A percentile compares a stretch with the other conserved stretches of the same genome.
Conservation (phyloP, 1,140 invertebrate species). For the Cryptotermes secundus region DNA sequence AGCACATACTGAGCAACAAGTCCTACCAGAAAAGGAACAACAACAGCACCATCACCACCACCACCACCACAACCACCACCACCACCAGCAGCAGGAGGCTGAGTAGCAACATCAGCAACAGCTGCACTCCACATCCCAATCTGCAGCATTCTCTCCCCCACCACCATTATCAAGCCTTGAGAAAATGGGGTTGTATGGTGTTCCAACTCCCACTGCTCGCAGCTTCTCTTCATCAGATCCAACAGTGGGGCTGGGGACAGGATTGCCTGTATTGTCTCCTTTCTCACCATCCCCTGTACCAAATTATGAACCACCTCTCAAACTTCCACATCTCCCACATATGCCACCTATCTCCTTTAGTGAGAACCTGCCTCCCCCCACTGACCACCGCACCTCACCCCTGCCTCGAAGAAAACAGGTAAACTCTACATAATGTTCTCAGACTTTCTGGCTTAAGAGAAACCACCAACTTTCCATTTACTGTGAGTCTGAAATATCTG, state of each 20-base stretch:
- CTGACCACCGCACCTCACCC: conserved; percentile 62
- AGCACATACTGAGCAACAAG: conserved; percentile 63
- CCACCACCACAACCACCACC: too few relatives aligned
- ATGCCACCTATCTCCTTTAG: conserved; percentile 49
- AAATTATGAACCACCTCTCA: conserved; percentile 41
- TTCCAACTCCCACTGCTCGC: conserved; percentile 19
- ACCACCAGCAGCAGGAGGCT: neutral
- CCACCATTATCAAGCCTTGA: conserved; percentile 32
- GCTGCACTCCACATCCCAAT: conserved; percentile 21
- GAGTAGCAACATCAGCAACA: neutral
- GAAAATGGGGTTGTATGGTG: conserved; percentile 29
- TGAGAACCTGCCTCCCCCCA: conserved; percentile 41
- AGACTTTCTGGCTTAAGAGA: neutral
- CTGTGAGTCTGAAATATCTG: too few relatives aligned
- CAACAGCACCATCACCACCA: neutral
- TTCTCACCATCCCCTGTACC: conserved; percentile 31
- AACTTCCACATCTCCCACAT: conserved; percentile 53
- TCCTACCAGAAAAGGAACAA: conserved; percentile 35
- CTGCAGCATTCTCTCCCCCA: conserved; percentile 29
- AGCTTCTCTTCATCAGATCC: conserved; percentile 34
- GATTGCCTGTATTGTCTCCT: conserved; percentile 23
- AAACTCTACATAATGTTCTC: neutral
- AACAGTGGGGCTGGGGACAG: neutral
- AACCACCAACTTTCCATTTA: too few relatives aligned
- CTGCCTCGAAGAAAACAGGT: conserved; percentile 69